These are phyloP conservation scores for Gari tellinella DNA, from an alignment of 2,888 invertebrate genomes.

Conservation along the genomic window DNA sequence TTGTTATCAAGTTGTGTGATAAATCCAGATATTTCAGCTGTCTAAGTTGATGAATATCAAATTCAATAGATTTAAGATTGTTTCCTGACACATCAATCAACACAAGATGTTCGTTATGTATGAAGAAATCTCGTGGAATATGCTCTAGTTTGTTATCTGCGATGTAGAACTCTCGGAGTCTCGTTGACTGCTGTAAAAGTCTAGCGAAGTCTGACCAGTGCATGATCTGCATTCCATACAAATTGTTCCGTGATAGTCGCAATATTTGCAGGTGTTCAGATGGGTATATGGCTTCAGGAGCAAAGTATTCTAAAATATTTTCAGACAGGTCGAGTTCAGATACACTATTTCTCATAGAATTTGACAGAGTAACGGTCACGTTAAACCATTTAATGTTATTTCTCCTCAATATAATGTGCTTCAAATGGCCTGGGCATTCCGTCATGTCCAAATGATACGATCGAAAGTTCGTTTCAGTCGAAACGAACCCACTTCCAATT, in stretches of 20 bases:
- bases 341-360: background rate
- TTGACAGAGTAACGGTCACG: background rate
- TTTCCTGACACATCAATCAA: constrained; percentile 13
- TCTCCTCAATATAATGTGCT: constrained; percentile 4
- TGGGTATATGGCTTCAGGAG: constrained; percentile 1
- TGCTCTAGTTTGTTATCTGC: constrained; percentile 8
- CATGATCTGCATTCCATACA: constrained; percentile 3
- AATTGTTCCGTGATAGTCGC: constrained; percentile 11
- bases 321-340: constrained; percentile 12
- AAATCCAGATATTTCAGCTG: constrained; percentile 11
- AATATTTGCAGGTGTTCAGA: constrained; percentile 7
- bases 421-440: background rate
- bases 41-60: constrained; percentile 14
- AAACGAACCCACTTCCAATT: background rate
- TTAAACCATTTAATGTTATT: constrained; percentile 15
- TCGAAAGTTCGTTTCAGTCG: background rate
- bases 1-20: constrained; percentile 1
- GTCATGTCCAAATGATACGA: background rate
- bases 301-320: constrained; percentile 16
- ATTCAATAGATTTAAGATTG: background rate
- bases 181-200: background rate
- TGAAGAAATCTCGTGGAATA: constrained; percentile 9
- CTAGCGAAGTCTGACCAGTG: constrained; percentile 2
- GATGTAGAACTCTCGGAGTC: constrained; percentile 1
- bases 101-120: constrained; percentile 1